Evolutionary conservation across 2,113 vertebrate species (phyloP).

Genomic region (Suricata suricatta): DNA sequence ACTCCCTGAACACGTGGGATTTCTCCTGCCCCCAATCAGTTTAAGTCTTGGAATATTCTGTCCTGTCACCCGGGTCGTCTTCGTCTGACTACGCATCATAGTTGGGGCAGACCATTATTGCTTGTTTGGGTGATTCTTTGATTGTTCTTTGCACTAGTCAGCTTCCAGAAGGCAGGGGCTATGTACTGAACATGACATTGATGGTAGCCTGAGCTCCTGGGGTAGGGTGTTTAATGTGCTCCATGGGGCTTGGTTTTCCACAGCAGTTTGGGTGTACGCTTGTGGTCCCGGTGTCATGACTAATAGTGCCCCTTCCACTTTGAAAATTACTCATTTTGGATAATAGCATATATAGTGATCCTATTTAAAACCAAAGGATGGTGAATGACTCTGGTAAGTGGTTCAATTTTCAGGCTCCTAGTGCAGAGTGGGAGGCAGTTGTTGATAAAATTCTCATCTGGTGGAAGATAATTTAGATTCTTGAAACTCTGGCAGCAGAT

Average conservation of each 20-base stretch:
- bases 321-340: not conserved
- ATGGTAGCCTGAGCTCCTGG: not conserved
- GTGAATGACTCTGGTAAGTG: not conserved
- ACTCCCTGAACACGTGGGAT: not conserved
- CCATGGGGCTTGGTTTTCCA: not conserved
- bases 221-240: not conserved
- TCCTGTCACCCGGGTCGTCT: not conserved
- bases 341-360: not conserved
- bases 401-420: not conserved
- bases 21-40: too few relatives aligned
- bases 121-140: not conserved
- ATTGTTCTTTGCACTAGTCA: not conserved
- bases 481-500: not conserved
- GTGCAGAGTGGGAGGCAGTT: not conserved
- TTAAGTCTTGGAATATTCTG: not conserved
- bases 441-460: not conserved
- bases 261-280: not conserved
- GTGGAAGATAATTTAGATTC: constrained; percentile 19
- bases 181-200: not conserved
- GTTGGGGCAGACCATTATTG: not conserved
- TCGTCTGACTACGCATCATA: not conserved
- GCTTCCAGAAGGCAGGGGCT: not conserved
- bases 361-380: not conserved
- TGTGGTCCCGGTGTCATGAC: not conserved
- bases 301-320: not conserved